Conservation (phyloP, 35 echinoderm and acorn worm species). For the Diadema setosum region DNA sequence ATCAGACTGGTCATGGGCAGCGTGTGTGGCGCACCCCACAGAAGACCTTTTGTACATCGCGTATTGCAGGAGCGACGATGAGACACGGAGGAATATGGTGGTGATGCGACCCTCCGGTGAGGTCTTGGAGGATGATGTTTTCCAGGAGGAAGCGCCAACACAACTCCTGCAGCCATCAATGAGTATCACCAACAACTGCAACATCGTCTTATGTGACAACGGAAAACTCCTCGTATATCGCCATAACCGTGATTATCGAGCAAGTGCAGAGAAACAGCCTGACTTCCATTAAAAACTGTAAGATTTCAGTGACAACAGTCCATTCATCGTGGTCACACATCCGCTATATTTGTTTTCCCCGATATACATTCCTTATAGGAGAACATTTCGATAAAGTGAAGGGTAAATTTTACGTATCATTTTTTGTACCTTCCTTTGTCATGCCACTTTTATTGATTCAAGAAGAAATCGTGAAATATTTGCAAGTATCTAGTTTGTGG, state of each 20-base stretch:
- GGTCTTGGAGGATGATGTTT: neutral
- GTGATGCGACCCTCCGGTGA: neutral
- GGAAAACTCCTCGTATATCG: neutral
- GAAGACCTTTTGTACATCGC: neutral
- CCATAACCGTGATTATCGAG: neutral
- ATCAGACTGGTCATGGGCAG: neutral
- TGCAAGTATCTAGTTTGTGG: too few relatives aligned
- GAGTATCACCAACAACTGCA: neutral
- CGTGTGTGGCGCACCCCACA: neutral
- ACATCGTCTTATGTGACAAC: neutral
- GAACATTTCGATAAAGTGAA: neutral
- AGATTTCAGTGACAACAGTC: neutral
- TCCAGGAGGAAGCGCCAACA: neutral
- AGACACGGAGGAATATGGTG: neutral
- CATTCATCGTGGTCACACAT: too few relatives aligned
- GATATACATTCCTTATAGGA: neutral
- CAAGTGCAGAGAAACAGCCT: neutral
- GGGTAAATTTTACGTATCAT: too few relatives aligned
- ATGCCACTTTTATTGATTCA: too few relatives aligned
- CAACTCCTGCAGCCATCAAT: neutral
- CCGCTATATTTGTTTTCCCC: neutral
- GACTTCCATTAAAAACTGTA: neutral
- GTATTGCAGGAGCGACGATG: neutral
- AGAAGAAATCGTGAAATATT: too few relatives aligned
- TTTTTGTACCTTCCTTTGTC: too few relatives aligned